These are phyloP conservation scores for Drusus annulatus DNA, from an alignment of 1,140 invertebrate genomes.

Conservation along the genomic window DNA sequence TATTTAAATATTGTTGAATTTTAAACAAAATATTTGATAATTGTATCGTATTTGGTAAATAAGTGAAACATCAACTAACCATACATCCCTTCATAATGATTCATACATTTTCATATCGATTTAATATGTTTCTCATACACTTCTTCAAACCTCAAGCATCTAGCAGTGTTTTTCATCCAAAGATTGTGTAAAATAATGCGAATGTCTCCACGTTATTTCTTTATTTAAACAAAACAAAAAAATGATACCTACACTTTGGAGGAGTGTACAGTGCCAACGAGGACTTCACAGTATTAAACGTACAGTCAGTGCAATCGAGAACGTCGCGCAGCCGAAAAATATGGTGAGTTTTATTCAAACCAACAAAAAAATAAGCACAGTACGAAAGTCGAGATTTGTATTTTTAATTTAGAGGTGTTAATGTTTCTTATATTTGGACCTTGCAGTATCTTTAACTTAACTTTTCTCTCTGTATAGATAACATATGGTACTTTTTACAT, in stretches of 20 bases:
- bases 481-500: not conserved
- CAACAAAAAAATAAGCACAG: conserved; percentile 22
- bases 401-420: conserved; percentile 10
- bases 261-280: conserved; percentile 5
- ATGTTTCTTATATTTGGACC: conserved; percentile 17
- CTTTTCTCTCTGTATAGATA: conserved; percentile 13
- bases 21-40: not conserved
- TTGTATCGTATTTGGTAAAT: no score
- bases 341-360: conserved; percentile 17
- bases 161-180: not conserved
- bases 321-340: not conserved
- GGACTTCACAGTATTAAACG: conserved; percentile 9
- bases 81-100: no score
- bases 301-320: conserved; percentile 20
- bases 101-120: no score
- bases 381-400: conserved; percentile 27
- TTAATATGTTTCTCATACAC: no score
- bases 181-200: conserved; percentile 15
- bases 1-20: not conserved
- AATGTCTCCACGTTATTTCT: conserved; percentile 8
- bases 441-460: conserved; percentile 5
- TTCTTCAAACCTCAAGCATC: not conserved
- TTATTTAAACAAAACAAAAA: not conserved
- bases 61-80: no score
- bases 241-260: not conserved